Percentiles rank a stretch among this genome's conserved stretches.
Evolutionary conservation across 2,888 invertebrate species (phyloP).

Genomic region (Cerastoderma edule): DNA sequence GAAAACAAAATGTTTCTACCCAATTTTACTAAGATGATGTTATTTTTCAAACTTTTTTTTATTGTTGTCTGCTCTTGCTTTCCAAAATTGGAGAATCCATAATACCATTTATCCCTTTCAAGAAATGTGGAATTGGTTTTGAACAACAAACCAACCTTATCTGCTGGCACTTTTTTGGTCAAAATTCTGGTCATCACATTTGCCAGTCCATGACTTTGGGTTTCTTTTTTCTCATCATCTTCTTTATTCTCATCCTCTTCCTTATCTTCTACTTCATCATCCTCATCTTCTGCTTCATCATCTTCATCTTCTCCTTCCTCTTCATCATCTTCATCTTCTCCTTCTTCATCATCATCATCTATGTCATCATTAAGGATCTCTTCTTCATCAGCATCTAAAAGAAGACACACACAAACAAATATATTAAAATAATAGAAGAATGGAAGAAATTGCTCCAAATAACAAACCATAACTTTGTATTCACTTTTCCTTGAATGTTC

Average conservation of each 20-base stretch:
- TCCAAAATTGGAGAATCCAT: no score
- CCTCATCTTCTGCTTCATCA: background rate
- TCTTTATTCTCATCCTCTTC: background rate
- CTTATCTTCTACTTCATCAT: background rate
- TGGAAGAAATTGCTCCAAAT: no score
- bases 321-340: background rate
- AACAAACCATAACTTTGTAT: no score
- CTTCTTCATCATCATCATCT: background rate
- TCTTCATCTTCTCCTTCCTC: background rate
- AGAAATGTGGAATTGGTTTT: no score
- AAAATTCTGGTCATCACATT: slow-evolving; percentile 72
- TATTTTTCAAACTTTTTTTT: no score
- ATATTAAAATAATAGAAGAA: no score
- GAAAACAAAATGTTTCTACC: no score
- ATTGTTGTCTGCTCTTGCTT: no score
- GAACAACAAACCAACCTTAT: slow-evolving; percentile 43
- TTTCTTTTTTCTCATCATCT: background rate
- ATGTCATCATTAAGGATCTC: background rate
- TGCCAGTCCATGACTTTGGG: slow-evolving; percentile 58
- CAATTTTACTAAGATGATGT: no score
- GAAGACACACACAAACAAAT: no score
- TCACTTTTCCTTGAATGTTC: no score
- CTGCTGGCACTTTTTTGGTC: slow-evolving; percentile 60
- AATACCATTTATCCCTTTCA: background rate
- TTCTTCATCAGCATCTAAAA: slow-evolving; percentile 14